These are phyloP conservation scores for Saturnia japonica DNA, from an alignment of 2,888 invertebrate genomes.

Conservation along the genomic window DNA sequence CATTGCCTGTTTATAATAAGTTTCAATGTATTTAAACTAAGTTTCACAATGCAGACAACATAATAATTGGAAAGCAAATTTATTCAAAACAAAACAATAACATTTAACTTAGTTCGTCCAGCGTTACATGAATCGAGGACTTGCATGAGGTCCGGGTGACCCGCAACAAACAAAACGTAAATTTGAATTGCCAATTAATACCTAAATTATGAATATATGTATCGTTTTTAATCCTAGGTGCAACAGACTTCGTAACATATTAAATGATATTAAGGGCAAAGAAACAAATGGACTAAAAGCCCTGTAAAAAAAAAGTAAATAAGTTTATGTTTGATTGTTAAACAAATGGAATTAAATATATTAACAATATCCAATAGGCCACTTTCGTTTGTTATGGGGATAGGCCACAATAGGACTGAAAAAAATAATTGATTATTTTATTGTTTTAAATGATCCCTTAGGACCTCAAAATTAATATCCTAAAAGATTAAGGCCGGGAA, in stretches of 20 bases:
- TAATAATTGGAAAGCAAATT: constrained; percentile 1
- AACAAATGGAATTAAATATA: too few species aligned
- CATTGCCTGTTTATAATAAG: too few species aligned
- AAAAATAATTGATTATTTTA: too few species aligned
- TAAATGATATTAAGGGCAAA: neutral
- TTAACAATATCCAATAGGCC: too few species aligned
- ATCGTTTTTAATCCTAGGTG: constrained; percentile 4
- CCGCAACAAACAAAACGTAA: constrained; percentile 54
- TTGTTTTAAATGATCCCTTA: too few species aligned
- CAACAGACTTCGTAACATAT: neutral
- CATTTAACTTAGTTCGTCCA: neutral
- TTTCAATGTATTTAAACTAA: neutral
- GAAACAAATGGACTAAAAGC: too few species aligned
- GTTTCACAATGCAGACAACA: neutral
- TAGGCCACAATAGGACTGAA: too few species aligned
- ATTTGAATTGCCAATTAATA: constrained; percentile 61
- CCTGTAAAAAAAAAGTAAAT: too few species aligned
- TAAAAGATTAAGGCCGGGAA: too few species aligned
- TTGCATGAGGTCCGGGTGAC: constrained; percentile 44
- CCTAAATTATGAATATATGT: constrained; percentile 56
- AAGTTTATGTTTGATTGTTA: too few species aligned
- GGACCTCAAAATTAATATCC: too few species aligned
- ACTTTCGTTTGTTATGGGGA: too few species aligned
- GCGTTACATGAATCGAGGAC: neutral
- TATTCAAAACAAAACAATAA: constrained; percentile 5